Conservation (phyloP, 2,113 vertebrate species). For the Catharus fuscescens region DNA sequence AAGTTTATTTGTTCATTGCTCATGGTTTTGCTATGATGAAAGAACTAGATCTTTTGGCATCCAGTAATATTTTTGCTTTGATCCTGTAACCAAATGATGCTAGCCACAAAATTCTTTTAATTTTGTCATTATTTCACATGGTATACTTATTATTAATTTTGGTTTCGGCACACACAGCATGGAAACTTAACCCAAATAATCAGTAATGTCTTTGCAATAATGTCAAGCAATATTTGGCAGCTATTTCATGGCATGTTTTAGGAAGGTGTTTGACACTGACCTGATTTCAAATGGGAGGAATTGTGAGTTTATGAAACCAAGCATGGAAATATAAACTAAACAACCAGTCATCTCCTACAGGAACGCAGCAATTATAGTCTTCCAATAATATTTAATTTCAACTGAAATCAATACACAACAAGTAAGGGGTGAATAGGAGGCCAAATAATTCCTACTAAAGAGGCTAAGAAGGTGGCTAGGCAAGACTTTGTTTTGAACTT, state of each 20-base stretch:
- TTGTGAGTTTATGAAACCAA: background rate
- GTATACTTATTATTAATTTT: background rate
- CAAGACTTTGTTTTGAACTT: background rate
- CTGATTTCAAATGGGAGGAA: background rate
- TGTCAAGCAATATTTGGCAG: background rate
- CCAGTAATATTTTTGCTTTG: slow-evolving; percentile 4
- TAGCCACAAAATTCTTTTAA: background rate
- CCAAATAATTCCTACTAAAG: background rate
- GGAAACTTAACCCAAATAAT: background rate
- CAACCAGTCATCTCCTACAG: background rate
- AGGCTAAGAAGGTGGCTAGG: background rate
- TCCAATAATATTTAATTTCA: background rate
- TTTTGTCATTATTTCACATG: background rate
- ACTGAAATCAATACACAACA: background rate
- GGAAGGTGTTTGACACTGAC: background rate
- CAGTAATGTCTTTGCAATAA: background rate
- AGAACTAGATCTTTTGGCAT: background rate
- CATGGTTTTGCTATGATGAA: background rate
- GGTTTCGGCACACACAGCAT: background rate
- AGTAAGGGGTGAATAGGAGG: background rate
- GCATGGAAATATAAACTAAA: background rate
- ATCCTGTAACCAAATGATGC: background rate
- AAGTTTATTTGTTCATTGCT: background rate
- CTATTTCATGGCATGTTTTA: background rate
- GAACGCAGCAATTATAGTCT: background rate